Evolutionary conservation across 2,888 invertebrate genomes (phyloP).

Genomic region (Zygogramma bicolorata): DNA sequence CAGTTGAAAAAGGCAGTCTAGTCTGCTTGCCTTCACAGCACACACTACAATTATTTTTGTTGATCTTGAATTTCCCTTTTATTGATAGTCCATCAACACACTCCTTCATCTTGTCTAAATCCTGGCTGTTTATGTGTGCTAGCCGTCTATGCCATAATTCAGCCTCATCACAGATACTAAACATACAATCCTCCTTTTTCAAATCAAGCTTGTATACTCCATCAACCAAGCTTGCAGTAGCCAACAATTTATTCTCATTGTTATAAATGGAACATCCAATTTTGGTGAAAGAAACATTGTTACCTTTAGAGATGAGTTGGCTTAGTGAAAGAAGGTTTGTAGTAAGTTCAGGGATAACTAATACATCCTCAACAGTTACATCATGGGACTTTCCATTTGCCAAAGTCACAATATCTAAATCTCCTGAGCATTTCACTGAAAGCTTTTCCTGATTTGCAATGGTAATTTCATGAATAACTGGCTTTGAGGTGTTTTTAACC

Average conservation of each 20-base stretch:
- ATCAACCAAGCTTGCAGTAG: too few relatives aligned
- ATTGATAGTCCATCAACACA: too few relatives aligned
- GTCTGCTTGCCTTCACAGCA: slow-evolving; percentile 22
- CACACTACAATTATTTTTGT: slow-evolving; percentile 5
- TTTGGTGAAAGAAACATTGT: slow-evolving; percentile 23
- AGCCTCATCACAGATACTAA: too few relatives aligned
- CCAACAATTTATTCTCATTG: slow-evolving; percentile 22
- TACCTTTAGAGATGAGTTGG: slow-evolving; percentile 25
- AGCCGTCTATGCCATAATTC: too few relatives aligned
- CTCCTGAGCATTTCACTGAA: slow-evolving; percentile 29
- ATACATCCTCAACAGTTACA: too few relatives aligned
- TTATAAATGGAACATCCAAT: slow-evolving; percentile 45
- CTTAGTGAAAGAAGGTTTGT: too few relatives aligned
- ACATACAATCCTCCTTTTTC: slow-evolving; percentile 37
- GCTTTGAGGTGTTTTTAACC: too few relatives aligned
- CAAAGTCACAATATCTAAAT: too few relatives aligned
- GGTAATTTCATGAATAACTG: slow-evolving; percentile 29
- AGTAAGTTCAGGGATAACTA: too few relatives aligned
- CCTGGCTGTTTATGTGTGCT: too few relatives aligned
- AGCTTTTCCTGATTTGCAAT: slow-evolving; percentile 32
- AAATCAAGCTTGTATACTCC: background rate
- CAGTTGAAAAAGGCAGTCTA: slow-evolving; percentile 27
- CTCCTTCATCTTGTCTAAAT: too few relatives aligned
- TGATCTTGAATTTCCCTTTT: slow-evolving; percentile 6
- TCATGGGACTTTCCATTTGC: too few relatives aligned